Conservation (phyloP, 2,113 vertebrate species). For the Hymenochirus boettgeri region DNA sequence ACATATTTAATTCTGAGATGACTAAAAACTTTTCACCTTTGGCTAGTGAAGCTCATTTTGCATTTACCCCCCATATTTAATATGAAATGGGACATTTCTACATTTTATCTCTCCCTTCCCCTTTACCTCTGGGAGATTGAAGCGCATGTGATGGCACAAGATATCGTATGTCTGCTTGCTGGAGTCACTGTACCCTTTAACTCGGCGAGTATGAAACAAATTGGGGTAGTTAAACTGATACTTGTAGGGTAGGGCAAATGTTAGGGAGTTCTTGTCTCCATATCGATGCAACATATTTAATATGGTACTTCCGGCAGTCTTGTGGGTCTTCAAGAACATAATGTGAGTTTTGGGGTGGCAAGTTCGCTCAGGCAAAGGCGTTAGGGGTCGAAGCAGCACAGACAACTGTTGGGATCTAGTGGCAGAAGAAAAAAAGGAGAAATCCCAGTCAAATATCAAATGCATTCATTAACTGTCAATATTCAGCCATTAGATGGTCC, state of each 20-base stretch:
- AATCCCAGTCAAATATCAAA: too few species aligned
- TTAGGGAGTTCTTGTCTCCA: constrained; percentile 70
- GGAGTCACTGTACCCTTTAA: constrained; percentile 72
- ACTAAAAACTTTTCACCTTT: too few species aligned
- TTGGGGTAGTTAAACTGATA: constrained; percentile 88
- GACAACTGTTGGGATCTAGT: background rate
- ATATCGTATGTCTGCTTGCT: constrained; percentile 67
- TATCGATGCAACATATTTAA: constrained; percentile 86
- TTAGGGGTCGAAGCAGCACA: too few species aligned
- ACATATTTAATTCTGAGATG: constrained; percentile 86
- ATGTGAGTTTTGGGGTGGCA: constrained; percentile 71
- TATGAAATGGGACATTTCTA: constrained; percentile 87
- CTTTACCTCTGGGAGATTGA: constrained; percentile 74
- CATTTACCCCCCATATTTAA: too few species aligned
- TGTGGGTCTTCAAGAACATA: constrained; percentile 91
- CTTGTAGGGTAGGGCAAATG: constrained; percentile 75
- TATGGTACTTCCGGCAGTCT: constrained; percentile 87
- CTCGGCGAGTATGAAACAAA: constrained; percentile 73
- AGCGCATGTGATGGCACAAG: constrained; percentile 89
- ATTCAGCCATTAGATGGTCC: too few species aligned
- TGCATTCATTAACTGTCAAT: too few species aligned
- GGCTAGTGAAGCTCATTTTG: too few species aligned
- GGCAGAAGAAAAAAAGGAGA: too few species aligned
- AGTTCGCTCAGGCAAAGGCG: constrained; percentile 8
- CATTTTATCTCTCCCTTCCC: constrained; percentile 62